A percentile compares a stretch with the other conserved stretches of the same genome.
Evolutionary conservation across 2,113 vertebrate genomes (phyloP).

Genomic region (Tetraodon nigroviridis): DNA sequence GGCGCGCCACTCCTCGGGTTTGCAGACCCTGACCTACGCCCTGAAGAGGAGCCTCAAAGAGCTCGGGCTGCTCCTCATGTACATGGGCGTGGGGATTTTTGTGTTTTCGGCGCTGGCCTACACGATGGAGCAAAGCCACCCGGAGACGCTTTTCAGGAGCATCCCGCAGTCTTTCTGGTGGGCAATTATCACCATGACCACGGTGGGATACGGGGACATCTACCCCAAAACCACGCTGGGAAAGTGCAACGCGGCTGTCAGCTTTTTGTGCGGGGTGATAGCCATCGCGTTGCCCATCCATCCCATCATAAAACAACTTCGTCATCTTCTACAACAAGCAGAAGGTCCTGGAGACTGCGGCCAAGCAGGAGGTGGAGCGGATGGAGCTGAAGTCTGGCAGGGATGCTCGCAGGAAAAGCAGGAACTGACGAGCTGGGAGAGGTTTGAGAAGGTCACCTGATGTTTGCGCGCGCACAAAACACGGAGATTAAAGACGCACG

Average conservation of each 20-base stretch:
- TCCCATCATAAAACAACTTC: constrained; percentile 96
- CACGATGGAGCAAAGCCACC: constrained; percentile 95
- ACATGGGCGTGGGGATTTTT: constrained; percentile 95
- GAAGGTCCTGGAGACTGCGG: constrained; percentile 90
- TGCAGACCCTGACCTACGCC: constrained; percentile 93
- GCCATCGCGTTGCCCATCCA: constrained; percentile 95
- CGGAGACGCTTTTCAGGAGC: constrained; percentile 95
- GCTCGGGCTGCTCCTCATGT: constrained; percentile 92
- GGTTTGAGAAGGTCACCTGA: background rate
- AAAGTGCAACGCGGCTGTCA: constrained; percentile 92
- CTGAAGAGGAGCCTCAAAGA: constrained; percentile 94
- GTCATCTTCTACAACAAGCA: constrained; percentile 96
- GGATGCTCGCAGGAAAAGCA: constrained; percentile 48
- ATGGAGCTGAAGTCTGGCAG: constrained; percentile 87
- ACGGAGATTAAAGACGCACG: background rate
- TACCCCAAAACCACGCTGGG: constrained; percentile 97
- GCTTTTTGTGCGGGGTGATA: constrained; percentile 95
- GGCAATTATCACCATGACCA: constrained; percentile 99
- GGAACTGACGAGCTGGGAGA: constrained; percentile 15
- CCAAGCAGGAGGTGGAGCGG: constrained; percentile 90
- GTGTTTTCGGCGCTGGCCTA: constrained; percentile 95
- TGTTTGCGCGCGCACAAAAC: background rate
- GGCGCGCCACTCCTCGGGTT: constrained; percentile 90
- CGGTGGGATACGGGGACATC: constrained; percentile 94
- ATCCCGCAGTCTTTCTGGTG: constrained; percentile 99